Evolutionary conservation across 2,888 invertebrate species (phyloP), one percentile per base, ranked within the genome.

Genomic region (Chloroclystis v-ata): DNA sequence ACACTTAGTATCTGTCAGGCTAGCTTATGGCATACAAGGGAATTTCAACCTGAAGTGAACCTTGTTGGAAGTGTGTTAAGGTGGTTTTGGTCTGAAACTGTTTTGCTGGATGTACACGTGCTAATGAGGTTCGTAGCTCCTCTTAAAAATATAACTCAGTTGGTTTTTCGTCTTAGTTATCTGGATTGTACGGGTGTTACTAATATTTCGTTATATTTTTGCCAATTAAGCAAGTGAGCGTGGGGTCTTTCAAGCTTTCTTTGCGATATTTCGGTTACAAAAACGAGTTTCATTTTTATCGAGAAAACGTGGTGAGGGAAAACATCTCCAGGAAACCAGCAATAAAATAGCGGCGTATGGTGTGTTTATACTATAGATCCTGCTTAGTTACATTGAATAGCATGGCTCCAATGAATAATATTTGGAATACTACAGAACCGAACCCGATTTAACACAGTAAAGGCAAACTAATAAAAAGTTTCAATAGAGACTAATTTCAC

Each of bases 1-100:
- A 52, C 50, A 30, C 56, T 55, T 57, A 56, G 50, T 56, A 49
- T 53, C 49, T 57, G 57, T 54, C 52, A 56, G 50, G 43, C 29
- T 38, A 51, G 44, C 51, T 51, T 51, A 47, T 37, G 35, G 43
- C 41, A 33, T 43, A 47, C 43, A 29, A 37, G 16, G 35, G 44
- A 16, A 28, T 26, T 46, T 43, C 43, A 43, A 40, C 29, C 47
- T 30, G 48, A 30, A 30, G 46, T 46, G 26, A 49, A 25, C 52
- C 40, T 38, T 56, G 37, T 13, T 24, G 3, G 29, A 7, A 30
- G 24, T 20, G 29, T 25, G 28, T 30, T 33, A 50, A 40, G 30
- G 45, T 39, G 12, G 33, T 37, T 52, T 54, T 44, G 6, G 28
- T n/a, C 30, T 6, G n/a, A 16, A 24, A 24, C 26, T 42, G 39